Percentiles rank a stretch among this genome's conserved stretches.
phyloP scores from a whole-genome alignment of 2,888 invertebrate genomes.

The Drosophila histrio region DNA sequence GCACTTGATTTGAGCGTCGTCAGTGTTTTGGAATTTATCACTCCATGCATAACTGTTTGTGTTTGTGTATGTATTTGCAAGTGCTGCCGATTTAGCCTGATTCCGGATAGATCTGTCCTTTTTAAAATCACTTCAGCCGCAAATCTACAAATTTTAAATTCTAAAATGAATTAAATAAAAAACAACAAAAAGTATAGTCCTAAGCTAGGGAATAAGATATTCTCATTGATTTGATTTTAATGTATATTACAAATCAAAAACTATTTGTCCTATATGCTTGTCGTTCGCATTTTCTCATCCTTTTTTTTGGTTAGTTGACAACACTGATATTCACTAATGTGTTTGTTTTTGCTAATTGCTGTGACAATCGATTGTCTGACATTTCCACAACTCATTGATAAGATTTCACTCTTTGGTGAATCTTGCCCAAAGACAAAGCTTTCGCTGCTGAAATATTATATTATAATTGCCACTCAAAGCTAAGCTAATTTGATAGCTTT shows the following conservation, averaged over 20 bases:
- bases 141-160: no score
- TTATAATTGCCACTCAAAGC: slow-evolving; percentile 45
- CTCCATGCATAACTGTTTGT: slow-evolving; percentile 7
- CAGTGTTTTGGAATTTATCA: slow-evolving; percentile 59
- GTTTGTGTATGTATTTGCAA: background rate
- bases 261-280: no score
- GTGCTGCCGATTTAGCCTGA: no score
- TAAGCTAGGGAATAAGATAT: no score
- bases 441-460: slow-evolving; percentile 46
- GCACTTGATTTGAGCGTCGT: slow-evolving; percentile 52
- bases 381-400: slow-evolving; percentile 50
- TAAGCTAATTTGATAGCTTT: slow-evolving; percentile 38
- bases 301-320: no score
- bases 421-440: slow-evolving; percentile 60
- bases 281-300: no score
- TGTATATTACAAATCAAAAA: no score
- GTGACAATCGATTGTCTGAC: slow-evolving; percentile 24
- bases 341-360: slow-evolving; percentile 19
- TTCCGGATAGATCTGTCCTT: no score
- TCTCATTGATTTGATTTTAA: no score
- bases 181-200: no score
- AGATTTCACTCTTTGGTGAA: slow-evolving; percentile 61
- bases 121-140: no score
- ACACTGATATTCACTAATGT: background rate
- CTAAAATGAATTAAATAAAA: no score